Evolutionary conservation across 2,888 invertebrate genomes (phyloP), one percentile per base, ranked within the genome.

Genomic region (Eupelmus urozonus): DNA sequence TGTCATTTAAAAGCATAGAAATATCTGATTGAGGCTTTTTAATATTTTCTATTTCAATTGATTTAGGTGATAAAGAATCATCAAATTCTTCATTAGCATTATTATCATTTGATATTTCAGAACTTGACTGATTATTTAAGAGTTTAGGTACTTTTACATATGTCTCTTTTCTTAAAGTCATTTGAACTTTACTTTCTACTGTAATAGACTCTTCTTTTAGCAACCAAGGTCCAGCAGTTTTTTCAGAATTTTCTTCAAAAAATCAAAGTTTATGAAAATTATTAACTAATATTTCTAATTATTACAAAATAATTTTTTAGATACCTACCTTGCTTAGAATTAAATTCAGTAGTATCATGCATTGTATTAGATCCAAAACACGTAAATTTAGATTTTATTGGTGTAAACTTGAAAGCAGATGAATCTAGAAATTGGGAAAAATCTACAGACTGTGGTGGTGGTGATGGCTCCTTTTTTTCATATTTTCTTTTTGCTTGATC

Each of bases 1-100:
- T 81, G 63, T 87, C 82, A 69, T 87, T 83, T 7, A 87, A 81
- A 7, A 88, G 23, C 34, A 83, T 73, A 2, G 88, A 88, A 70
- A 88, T 86, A 13, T 88, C 83, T 0, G 82, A 83, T 76, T 69
- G 60, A 13, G 27, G 16, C 20, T 80, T 49, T 27, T 55, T 70
- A n/a, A n/a, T n/a, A 9, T 20, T 34, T 53, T 67, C 29, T 59
- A 1, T 45, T 57, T 67, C 62, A 2, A 4, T 49, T 69, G 78
- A 51, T 65, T 81, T 72, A 1, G 84, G 81, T 11, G 84, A 84
- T 11, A 84, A 42, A 1, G 84, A 85, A 74, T 87, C 85, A n/a
- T 83, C 82, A 51, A 83, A 82, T 29, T 83, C 73, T 45, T 86
- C 80, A 13, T 67, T 59, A 11, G 49, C 7, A 13, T 80, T 75